Base-by-base conservation (phyloP, 2,888 invertebrate genomes). In the Timema podura region DNA sequence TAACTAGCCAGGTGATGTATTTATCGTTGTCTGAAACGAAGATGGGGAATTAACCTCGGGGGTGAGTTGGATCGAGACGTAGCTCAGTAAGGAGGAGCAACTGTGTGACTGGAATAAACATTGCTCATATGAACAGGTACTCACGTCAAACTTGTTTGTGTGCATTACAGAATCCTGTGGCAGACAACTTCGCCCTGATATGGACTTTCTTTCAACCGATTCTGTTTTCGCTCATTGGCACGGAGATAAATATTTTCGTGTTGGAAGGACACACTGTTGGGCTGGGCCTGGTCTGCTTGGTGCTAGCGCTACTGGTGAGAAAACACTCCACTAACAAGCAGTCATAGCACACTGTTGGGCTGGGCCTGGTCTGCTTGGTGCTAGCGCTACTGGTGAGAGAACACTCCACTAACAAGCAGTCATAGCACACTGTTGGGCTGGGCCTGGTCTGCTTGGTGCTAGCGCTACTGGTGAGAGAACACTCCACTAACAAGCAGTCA, bases 211-310 rank as follows among this genome's bases (percentile, higher is more conserved):
- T 83, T 74, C 83, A 85, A 75, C 85, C 85, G 0, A 76, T 85
- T 64, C 78, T 86, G 66, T 86, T 86, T 78, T 83, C 83, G 59
- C 78, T 85, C 44, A 86, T 86, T 74, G 85, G 85, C 5, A 79
- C 83, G 44, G 84, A 84, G 75, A 80, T 86, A 6, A 77, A 81
- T 67, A 76, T 83, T 30, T 70, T 70, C 10, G 73, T 79, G n/a
- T 65, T 75, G 48, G 71, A 75, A 59, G 67, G 70, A 45, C 47
- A 68, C 5, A 70, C 70, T 70, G 49, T 78, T 79, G 83, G 81
- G 69, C 73, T 78, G 8, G 82, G 82, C 11, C 68, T 81, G 13
- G 80, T 78, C 7, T 64, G 48, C 44, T 44, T 72, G 3, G 16
- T 45, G 6, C 16, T 68, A 5, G 59, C 70, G 7, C 48, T 72